Conservation (phyloP, 2,888 invertebrate genomes). For the Tetropium fuscum region DNA sequence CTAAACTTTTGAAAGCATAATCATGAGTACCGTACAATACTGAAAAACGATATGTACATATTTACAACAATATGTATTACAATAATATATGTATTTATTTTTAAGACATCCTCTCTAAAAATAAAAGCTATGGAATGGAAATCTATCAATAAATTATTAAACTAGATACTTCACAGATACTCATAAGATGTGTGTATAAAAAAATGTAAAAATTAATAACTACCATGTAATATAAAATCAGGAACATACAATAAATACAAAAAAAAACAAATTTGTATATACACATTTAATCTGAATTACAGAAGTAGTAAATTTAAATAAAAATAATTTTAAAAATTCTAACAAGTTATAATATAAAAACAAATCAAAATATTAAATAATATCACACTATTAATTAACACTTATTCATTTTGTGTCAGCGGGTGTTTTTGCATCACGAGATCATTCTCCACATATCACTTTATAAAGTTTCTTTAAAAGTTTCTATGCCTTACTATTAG, state of each 20-base stretch:
- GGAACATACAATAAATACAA: slow-evolving; percentile 66
- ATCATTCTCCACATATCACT: slow-evolving; percentile 62
- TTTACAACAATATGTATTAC: slow-evolving; percentile 57
- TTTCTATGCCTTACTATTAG: slow-evolving; percentile 26
- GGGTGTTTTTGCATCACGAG: slow-evolving; percentile 63
- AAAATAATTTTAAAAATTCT: slow-evolving; percentile 61
- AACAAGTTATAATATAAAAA: slow-evolving; percentile 61
- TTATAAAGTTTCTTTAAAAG: slow-evolving; percentile 33
- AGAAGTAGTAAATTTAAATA: slow-evolving; percentile 56
- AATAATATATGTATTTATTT: slow-evolving; percentile 5
- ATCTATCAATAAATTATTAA: slow-evolving; percentile 47
- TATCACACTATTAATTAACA: slow-evolving; percentile 66
- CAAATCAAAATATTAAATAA: slow-evolving; percentile 66
- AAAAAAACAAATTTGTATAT: slow-evolving; percentile 59
- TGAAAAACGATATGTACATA: slow-evolving; percentile 56
- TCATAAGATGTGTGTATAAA: slow-evolving; percentile 27
- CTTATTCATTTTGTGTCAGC: slow-evolving; percentile 61
- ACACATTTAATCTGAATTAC: slow-evolving; percentile 55
- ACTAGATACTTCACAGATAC: slow-evolving; percentile 46
- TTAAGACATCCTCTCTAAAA: slow-evolving; percentile 28
- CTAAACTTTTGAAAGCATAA: slow-evolving; percentile 42
- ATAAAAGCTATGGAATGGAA: slow-evolving; percentile 33
- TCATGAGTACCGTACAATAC: slow-evolving; percentile 47
- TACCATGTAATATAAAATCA: slow-evolving; percentile 56
- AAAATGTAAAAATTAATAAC: slow-evolving; percentile 35